phyloP scores from a whole-genome alignment of 2,888 invertebrate genomes.

The Odontomyia ornata region DNA sequence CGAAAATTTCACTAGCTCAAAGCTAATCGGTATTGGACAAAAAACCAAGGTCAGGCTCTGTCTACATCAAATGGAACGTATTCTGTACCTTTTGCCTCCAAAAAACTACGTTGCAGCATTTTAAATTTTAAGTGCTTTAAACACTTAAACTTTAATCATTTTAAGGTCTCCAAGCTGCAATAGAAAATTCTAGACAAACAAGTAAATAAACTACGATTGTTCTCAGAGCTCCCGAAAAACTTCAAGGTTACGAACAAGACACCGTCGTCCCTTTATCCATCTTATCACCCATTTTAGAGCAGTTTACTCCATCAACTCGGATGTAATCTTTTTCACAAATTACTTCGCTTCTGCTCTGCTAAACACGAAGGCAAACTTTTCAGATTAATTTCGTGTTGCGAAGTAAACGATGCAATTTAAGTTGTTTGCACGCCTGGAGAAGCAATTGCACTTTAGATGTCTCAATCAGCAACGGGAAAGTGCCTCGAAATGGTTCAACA shows the following conservation, averaged over 20 bases:
- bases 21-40: too few relatives aligned
- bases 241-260: neutral
- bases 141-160: too few relatives aligned
- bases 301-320: constrained; percentile 23
- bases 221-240: neutral
- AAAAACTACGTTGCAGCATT: too few relatives aligned
- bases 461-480: constrained; percentile 35
- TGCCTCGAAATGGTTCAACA: neutral
- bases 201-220: too few relatives aligned
- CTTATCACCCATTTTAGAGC: constrained; percentile 7
- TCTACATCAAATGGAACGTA: too few relatives aligned
- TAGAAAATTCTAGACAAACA: too few relatives aligned
- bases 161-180: too few relatives aligned
- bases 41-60: too few relatives aligned
- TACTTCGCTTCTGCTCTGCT: constrained; percentile 28
- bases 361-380: constrained; percentile 34
- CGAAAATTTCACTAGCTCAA: too few relatives aligned
- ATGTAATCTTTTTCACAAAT: constrained; percentile 38
- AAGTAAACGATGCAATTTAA: constrained; percentile 49
- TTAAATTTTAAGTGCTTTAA: too few relatives aligned
- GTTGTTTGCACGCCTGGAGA: constrained; percentile 46
- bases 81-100: too few relatives aligned
- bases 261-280: neutral
- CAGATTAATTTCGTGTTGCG: constrained; percentile 37
- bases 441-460: constrained; percentile 38